phyloP scores from a whole-genome alignment of 2,797 vertebrate genomes.

The Thripadectes ignobilis region DNA sequence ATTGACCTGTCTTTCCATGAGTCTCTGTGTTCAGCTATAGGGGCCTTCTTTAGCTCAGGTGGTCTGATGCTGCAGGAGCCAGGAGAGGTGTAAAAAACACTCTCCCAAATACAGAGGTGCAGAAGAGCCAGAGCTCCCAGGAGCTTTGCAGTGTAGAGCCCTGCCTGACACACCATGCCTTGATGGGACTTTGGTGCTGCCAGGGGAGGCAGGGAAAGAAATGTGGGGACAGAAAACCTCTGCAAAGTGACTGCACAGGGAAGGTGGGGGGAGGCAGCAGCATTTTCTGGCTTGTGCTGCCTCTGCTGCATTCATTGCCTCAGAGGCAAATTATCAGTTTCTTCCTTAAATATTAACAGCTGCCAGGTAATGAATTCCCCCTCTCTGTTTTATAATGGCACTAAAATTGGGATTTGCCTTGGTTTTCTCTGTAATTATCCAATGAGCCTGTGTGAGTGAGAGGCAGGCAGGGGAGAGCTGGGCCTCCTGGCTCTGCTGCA shows the following conservation, averaged over 20 bases:
- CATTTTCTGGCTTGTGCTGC: not conserved
- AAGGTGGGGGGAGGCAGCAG: slow-evolving; percentile 6
- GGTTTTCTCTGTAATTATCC: slow-evolving; percentile 62
- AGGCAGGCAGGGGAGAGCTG: slow-evolving; percentile 14
- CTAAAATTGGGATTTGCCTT: slow-evolving; percentile 68
- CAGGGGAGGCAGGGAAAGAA: not conserved
- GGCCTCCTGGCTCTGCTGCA: not conserved
- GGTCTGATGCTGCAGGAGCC: not conserved
- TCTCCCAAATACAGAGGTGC: not conserved
- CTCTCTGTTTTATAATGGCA: slow-evolving; percentile 69
- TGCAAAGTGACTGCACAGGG: not conserved
- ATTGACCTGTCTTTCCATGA: not conserved
- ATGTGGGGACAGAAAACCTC: not conserved
- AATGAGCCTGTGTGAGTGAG: slow-evolving; percentile 8
- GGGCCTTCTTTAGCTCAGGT: not conserved
- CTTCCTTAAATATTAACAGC: slow-evolving; percentile 66
- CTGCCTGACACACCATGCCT: not conserved
- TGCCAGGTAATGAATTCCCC: slow-evolving; percentile 72
- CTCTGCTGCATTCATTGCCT: slow-evolving; percentile 41
- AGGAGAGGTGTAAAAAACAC: not conserved
- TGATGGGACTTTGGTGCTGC: not conserved
- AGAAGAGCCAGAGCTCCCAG: not conserved
- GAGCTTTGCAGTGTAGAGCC: not conserved
- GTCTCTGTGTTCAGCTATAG: not conserved
- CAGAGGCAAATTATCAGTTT: slow-evolving; percentile 53